These are phyloP conservation scores for Epinephelus awoara DNA, from an alignment of 2,797 vertebrate species.

Conservation along the genomic window DNA sequence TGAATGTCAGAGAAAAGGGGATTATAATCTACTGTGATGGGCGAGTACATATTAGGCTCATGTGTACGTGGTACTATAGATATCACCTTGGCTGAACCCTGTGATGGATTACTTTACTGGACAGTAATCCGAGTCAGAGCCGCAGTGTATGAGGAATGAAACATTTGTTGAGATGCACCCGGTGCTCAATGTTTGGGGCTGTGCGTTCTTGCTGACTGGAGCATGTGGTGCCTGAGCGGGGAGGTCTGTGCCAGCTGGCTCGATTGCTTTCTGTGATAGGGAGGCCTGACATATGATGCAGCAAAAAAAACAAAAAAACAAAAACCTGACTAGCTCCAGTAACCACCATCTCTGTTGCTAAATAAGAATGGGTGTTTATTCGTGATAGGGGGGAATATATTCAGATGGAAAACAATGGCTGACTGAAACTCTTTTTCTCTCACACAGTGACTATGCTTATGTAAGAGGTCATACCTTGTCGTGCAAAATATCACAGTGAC, in stretches of 20 bases:
- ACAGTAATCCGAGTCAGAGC: slow-evolving; percentile 17
- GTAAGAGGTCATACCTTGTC: not conserved
- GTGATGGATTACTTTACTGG: slow-evolving; percentile 32
- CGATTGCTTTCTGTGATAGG: slow-evolving; percentile 15
- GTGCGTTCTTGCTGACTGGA: slow-evolving; percentile 61
- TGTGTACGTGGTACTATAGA: slow-evolving; percentile 17
- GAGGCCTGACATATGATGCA: slow-evolving; percentile 63
- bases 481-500: slow-evolving; percentile 3
- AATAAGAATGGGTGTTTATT: not conserved
- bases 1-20: slow-evolving; percentile 15
- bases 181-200: slow-evolving; percentile 28
- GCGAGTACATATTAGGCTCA: not conserved
- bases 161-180: slow-evolving; percentile 36
- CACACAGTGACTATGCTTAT: not conserved
- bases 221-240: slow-evolving; percentile 41
- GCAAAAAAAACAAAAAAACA: slow-evolving; percentile 37
- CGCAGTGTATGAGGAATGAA: slow-evolving; percentile 10
- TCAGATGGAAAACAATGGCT: not conserved
- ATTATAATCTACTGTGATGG: slow-evolving; percentile 48
- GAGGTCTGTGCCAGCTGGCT: slow-evolving; percentile 62
- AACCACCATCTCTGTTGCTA: slow-evolving; percentile 12
- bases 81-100: slow-evolving; percentile 25
- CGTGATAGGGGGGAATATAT: not conserved
- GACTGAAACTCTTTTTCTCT: not conserved
- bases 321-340: slow-evolving; percentile 1